Conservation (phyloP, 1,140 invertebrate species). For the Cecropterus lyciades region DNA sequence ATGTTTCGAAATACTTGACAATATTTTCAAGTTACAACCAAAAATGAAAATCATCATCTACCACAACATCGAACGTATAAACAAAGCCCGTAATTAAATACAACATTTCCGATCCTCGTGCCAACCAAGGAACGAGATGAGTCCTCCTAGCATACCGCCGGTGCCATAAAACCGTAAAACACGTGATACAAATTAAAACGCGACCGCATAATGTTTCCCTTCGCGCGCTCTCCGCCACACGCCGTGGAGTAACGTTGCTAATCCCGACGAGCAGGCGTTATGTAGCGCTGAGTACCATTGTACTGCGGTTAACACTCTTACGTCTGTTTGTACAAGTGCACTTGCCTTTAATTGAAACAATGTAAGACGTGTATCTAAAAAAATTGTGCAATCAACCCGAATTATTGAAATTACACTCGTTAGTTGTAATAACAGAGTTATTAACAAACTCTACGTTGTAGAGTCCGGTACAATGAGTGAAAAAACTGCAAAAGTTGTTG, state of each 20-base stretch:
- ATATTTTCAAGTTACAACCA: too few species aligned
- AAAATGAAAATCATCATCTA: background rate
- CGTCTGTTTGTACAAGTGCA: constrained; percentile 21
- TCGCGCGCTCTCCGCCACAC: constrained; percentile 47
- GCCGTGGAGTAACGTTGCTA: constrained; percentile 49
- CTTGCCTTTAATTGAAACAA: constrained; percentile 20
- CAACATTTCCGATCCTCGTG: background rate
- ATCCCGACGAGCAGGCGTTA: constrained; percentile 52
- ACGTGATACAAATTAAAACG: constrained; percentile 74
- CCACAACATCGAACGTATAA: background rate
- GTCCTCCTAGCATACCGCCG: constrained; percentile 15
- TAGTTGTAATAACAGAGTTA: background rate
- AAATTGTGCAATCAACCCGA: constrained; percentile 2
- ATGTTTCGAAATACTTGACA: too few species aligned
- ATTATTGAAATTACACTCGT: background rate
- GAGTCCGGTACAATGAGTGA: constrained; percentile 6
- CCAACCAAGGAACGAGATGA: constrained; percentile 15
- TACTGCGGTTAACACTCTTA: constrained; percentile 10
- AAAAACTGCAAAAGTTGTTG: too few species aligned
- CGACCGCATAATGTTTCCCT: constrained; percentile 59
- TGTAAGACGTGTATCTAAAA: background rate
- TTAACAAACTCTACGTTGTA: background rate
- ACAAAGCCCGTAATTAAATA: background rate
- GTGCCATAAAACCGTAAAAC: constrained; percentile 53
- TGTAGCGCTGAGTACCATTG: background rate